These are phyloP conservation scores for Philotrypesis tridentata DNA, from an alignment of 1,140 invertebrate genomes.

Conservation along the genomic window DNA sequence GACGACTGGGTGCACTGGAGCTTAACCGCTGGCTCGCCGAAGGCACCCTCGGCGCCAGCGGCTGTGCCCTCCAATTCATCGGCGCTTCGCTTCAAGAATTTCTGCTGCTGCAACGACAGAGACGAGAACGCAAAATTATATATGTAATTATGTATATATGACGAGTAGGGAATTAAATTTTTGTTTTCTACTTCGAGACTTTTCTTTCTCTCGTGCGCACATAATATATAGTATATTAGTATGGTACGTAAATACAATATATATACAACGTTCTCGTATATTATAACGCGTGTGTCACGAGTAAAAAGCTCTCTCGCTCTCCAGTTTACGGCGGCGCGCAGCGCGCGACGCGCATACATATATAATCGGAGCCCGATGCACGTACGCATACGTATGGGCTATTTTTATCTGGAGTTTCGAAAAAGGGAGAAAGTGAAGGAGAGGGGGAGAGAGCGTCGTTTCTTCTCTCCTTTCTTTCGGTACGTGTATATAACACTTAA, in stretches of 20 bases:
- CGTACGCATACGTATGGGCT: background rate
- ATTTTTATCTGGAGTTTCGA: background rate
- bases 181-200: too few species aligned
- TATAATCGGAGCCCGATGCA: background rate
- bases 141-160: too few species aligned
- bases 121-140: too few species aligned
- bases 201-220: too few species aligned
- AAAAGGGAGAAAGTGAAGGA: background rate
- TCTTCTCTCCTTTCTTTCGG: background rate
- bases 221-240: too few species aligned
- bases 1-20: slow-evolving; percentile 80
- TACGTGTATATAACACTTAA: too few species aligned
- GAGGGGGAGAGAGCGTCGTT: background rate
- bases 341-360: too few species aligned
- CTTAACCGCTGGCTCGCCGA: slow-evolving; percentile 84
- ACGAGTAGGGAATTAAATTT: too few species aligned
- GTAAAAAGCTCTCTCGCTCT: background rate
- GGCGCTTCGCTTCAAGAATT: slow-evolving; percentile 83
- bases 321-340: background rate
- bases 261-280: too few species aligned
- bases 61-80: slow-evolving; percentile 81
- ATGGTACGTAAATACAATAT: too few species aligned
- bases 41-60: slow-evolving; percentile 70
- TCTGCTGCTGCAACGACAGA: slow-evolving; percentile 85
- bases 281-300: too few species aligned